Conservation (phyloP, 1,140 invertebrate genomes). For the Zaprionus tsacasi region DNA sequence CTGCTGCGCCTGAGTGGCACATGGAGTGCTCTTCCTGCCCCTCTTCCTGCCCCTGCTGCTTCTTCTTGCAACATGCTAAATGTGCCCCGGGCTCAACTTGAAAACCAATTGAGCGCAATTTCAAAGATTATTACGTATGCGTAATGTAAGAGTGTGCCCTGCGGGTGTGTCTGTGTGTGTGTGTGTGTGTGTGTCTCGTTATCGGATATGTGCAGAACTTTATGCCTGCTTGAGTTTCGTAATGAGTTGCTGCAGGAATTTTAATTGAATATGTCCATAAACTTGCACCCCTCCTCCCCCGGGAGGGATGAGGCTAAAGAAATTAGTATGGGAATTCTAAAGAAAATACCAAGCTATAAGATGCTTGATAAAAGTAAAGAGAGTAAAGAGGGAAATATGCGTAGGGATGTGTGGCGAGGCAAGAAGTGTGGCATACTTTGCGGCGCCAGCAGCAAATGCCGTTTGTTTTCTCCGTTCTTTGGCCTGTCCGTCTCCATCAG, state of each 20-base stretch:
- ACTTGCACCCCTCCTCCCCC: background rate
- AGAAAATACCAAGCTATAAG: background rate
- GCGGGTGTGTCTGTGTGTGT: background rate
- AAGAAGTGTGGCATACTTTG: constrained; percentile 53
- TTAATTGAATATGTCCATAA: constrained; percentile 60
- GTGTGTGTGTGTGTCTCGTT: constrained; percentile 26
- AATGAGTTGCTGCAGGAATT: constrained; percentile 64
- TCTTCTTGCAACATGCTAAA: constrained; percentile 34
- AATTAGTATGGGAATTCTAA: constrained; percentile 20
- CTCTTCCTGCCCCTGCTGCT: background rate
- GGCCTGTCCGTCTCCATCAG: constrained; percentile 1
- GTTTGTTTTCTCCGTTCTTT: constrained; percentile 37
- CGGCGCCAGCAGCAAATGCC: constrained; percentile 52
- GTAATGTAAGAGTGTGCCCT: constrained; percentile 42
- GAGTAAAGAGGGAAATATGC: constrained; percentile 13
- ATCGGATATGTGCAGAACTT: constrained; percentile 60
- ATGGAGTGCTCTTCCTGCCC: background rate
- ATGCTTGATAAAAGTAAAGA: background rate
- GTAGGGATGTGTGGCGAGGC: background rate
- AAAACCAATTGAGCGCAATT: constrained; percentile 77
- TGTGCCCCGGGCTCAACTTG: constrained; percentile 60
- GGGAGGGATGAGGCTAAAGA: constrained; percentile 1
- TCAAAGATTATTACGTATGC: constrained; percentile 75
- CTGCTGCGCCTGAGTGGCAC: background rate
- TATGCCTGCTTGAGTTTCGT: constrained; percentile 67